Percentiles rank a stretch among this genome's conserved stretches.
phyloP scores from a whole-genome alignment of 1,140 invertebrate species.

The Spodoptera litura region DNA sequence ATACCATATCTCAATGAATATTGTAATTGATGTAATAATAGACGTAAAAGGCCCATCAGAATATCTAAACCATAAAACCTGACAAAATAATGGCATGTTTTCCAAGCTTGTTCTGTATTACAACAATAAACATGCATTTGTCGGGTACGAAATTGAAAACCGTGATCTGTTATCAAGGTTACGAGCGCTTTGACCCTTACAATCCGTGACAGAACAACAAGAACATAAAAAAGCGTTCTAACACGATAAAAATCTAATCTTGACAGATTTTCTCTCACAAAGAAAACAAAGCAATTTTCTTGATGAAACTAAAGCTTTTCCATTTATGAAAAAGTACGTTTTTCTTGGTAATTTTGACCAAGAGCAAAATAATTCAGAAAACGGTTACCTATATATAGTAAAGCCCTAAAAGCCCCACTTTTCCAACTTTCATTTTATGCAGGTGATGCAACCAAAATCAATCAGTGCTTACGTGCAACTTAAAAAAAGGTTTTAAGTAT shows the following conservation, averaged over 20 bases:
- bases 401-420: too few species aligned
- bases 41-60: too few species aligned
- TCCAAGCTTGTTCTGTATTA: neutral
- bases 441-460: neutral
- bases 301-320: too few species aligned
- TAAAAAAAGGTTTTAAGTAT: slow-evolving; percentile 1
- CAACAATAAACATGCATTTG: slow-evolving; percentile 5
- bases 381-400: too few species aligned
- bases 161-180: slow-evolving; percentile 16
- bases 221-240: slow-evolving; percentile 2
- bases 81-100: neutral
- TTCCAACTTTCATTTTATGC: too few species aligned
- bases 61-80: too few species aligned
- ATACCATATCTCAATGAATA: too few species aligned
- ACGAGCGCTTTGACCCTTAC: slow-evolving; percentile 24
- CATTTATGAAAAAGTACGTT: too few species aligned
- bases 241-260: slow-evolving; percentile 13
- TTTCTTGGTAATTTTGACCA: too few species aligned
- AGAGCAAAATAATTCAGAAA: too few species aligned
- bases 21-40: too few species aligned
- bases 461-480: neutral
- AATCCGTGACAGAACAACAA: slow-evolving; percentile 20
- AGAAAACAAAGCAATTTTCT: neutral
- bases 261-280: neutral
- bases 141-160: slow-evolving; percentile 6